phyloP scores from a whole-genome alignment of 2,113 vertebrate species.

The Ciconia maguari region DNA sequence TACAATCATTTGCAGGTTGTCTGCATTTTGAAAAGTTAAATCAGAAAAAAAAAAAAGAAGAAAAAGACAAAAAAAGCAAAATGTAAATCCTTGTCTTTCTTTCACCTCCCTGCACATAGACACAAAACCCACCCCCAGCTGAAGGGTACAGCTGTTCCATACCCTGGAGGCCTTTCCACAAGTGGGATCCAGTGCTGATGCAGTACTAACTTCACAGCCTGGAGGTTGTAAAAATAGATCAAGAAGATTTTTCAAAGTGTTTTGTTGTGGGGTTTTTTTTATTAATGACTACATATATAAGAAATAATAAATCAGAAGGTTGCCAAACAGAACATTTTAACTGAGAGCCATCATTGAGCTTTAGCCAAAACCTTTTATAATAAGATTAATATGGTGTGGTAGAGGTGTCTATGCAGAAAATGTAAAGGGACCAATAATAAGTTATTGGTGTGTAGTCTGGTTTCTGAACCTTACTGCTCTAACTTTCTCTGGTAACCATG shows the following conservation, averaged over 20 bases:
- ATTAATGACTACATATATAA: background rate
- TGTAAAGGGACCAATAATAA: background rate
- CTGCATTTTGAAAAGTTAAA: background rate
- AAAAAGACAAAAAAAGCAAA: background rate
- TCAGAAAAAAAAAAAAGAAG: background rate
- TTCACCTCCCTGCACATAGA: background rate
- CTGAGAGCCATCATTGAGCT: background rate
- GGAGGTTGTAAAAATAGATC: background rate
- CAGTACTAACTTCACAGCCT: background rate
- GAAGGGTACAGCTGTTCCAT: background rate
- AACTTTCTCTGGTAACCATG: background rate
- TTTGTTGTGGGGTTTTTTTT: background rate
- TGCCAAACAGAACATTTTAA: background rate
- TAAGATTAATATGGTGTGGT: no score
- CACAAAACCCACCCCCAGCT: background rate
- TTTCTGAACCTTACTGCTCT: background rate
- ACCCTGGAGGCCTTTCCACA: background rate
- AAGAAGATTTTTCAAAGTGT: background rate
- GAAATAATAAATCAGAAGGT: background rate
- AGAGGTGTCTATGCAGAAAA: background rate
- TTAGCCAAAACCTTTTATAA: background rate
- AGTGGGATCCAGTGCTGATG: background rate
- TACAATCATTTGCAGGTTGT: background rate
- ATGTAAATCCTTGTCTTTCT: background rate
- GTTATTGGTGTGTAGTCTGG: background rate